Conservation (phyloP, 2,888 invertebrate species). For the Euphydryas editha region DNA sequence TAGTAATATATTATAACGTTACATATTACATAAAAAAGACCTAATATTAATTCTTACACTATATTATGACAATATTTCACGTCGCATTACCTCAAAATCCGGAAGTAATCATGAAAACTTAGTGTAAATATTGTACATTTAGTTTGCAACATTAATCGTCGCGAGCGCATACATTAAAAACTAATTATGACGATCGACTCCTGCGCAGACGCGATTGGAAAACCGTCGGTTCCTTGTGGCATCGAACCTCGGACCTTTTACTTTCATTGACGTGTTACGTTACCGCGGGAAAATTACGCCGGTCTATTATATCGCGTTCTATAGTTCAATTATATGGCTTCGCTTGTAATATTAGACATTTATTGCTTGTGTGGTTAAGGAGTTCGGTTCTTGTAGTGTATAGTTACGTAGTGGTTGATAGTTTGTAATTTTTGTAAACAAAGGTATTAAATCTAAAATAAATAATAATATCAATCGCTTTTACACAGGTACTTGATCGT, state of each 20-base stretch:
- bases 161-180: conserved; percentile 12
- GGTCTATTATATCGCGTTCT: not conserved
- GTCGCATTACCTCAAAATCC: not conserved
- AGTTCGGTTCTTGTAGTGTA: too few species aligned
- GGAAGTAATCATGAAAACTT: not conserved
- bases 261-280: conserved; percentile 32
- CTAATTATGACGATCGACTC: conserved; percentile 12
- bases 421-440: too few species aligned
- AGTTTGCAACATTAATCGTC: not conserved
- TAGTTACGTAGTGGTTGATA: too few species aligned
- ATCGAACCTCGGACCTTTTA: conserved; percentile 36
- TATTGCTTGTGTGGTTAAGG: not conserved
- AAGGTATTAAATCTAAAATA: too few species aligned
- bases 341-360: not conserved
- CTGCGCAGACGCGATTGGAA: conserved; percentile 14
- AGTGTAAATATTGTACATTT: not conserved
- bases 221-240: conserved; percentile 14
- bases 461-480: too few species aligned
- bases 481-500: too few species aligned
- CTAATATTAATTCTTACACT: too few species aligned
- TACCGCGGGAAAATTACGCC: conserved; percentile 1
- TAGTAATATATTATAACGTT: too few species aligned
- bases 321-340: not conserved
- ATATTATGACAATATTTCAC: too few species aligned
- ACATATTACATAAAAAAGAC: too few species aligned